Base-by-base conservation (phyloP, 2,888 invertebrate genomes). In the Drosophila nr. medialis region DNA sequence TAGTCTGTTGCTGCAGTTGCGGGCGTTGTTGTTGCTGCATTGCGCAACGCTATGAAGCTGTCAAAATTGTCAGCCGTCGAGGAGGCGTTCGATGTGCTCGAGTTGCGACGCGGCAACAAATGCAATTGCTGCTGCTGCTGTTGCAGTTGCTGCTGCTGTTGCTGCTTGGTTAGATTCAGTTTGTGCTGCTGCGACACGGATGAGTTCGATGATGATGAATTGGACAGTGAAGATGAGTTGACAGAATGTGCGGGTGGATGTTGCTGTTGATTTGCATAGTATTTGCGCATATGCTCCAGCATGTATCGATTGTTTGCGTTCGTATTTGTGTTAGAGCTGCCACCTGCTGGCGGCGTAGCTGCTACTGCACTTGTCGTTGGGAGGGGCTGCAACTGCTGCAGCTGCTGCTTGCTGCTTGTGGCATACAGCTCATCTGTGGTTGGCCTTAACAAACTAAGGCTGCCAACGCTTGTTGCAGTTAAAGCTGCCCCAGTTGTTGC, bases 241-340 rank as follows among this genome's bases (percentile, higher is more conserved):
- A 90, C 81, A 15, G 91, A 91, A 49, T 91, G 90, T 64, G 91
- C 85, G 58, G 91, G 90, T 58, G 87, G 84, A 66, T 86, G 83
- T 38, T 91, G 86, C 27, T 90, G 90, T 75, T 92, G 92, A 86
- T 80, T 86, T 60, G 88, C 86, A 60, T 92, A 92, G 86, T 91
- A 91, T 89, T 92, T 92, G 70, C 91, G 92, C 73, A 92, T 77
- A 81, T 91, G 92, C 76, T 92, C 92, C 77, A 92, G 71, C 81
- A 91, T 86, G 71, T 89, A 90, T 62, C 90, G 90, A 84, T 91
- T 91, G 64, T 87, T 90, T 58, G 83, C 74, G 67, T 56, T 80
- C 49, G 73, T 62, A 72, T 64, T 66, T 66, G 54, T 55, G 71
- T 64, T 75, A 56, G 78, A 68, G 59, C 64, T 83, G 71, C 81